Percentiles rank a stretch among this genome's conserved stretches.
Conservation (phyloP, 2,888 invertebrate genomes). For the Nowickia ferox region DNA sequence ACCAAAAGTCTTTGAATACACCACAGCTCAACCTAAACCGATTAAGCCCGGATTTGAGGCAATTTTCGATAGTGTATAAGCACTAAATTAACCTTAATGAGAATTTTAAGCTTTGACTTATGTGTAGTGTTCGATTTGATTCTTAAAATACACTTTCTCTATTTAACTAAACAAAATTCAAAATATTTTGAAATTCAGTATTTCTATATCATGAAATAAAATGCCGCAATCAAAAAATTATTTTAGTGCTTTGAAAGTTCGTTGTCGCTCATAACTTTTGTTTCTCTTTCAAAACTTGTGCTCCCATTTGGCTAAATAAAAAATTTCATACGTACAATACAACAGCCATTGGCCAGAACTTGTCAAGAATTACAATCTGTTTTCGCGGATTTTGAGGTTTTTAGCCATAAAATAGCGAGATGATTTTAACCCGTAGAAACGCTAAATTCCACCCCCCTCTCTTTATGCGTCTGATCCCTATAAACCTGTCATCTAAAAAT, state of each 20-base stretch:
- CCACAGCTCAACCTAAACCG: no score
- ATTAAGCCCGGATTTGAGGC: no score
- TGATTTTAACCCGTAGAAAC: not conserved
- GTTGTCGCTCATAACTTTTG: not conserved
- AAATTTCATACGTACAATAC: not conserved
- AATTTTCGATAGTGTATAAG: no score
- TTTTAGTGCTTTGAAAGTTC: not conserved
- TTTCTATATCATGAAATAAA: no score
- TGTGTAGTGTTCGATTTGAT: no score
- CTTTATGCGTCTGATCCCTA: slow-evolving; percentile 58
- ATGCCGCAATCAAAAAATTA: not conserved
- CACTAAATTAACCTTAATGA: no score
- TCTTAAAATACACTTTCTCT: no score
- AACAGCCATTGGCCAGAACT: slow-evolving; percentile 61
- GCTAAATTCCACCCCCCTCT: no score
- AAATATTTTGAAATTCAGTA: no score
- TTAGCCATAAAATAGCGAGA: slow-evolving; percentile 38
- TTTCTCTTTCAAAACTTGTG: not conserved
- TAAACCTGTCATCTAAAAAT: slow-evolving; percentile 72
- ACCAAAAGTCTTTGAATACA: no score
- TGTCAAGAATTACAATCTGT: slow-evolving; percentile 70
- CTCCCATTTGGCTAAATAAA: slow-evolving; percentile 1
- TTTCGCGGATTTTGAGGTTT: slow-evolving; percentile 71
- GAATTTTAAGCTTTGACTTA: no score
- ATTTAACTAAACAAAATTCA: no score